Percentiles rank a stretch among this genome's conserved stretches.
These are phyloP conservation scores for Synchiropus splendidus DNA, from an alignment of 2,113 vertebrate species.

Conservation along the genomic window DNA sequence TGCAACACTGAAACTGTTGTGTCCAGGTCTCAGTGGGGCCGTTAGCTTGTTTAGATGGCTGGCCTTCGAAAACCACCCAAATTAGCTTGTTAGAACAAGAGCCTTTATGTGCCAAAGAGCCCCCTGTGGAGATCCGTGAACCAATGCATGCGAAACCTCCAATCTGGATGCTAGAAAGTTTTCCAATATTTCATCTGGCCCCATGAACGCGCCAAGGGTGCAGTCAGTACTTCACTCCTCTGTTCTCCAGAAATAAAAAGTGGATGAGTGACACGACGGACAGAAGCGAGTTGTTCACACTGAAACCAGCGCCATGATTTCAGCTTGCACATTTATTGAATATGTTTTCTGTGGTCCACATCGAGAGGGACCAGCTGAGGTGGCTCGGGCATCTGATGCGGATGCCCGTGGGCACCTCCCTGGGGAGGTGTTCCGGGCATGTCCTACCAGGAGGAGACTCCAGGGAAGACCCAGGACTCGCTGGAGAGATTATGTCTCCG, in stretches of 20 bases:
- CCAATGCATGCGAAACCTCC: conserved; percentile 41
- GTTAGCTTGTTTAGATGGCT: conserved; percentile 52
- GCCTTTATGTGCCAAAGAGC: conserved; percentile 47
- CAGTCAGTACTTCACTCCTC: conserved; percentile 20
- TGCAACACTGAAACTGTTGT: conserved; percentile 30
- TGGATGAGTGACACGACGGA: conserved; percentile 1
- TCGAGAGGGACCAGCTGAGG: no score
- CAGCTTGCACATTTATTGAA: no score
- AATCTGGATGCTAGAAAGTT: conserved; percentile 40
- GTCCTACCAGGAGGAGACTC: no score
- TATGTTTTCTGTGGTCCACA: no score
- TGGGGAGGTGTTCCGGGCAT: no score
- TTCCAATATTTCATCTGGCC: conserved; percentile 55
- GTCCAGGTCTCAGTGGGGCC: conserved; percentile 41
- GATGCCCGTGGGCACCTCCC: no score
- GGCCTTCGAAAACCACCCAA: conserved; percentile 50
- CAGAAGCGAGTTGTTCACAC: no score
- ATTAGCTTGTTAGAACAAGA: conserved; percentile 48
- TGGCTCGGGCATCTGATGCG: no score
- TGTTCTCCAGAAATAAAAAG: conserved; percentile 22
- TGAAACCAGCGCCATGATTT: no score
- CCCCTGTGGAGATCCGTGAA: conserved; percentile 33
- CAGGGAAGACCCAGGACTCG: no score
- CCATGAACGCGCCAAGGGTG: conserved; percentile 37
- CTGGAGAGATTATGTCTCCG: no score